Evolutionary conservation across 2,888 invertebrate genomes (phyloP).

Genomic region (Acholoe squamosa): DNA sequence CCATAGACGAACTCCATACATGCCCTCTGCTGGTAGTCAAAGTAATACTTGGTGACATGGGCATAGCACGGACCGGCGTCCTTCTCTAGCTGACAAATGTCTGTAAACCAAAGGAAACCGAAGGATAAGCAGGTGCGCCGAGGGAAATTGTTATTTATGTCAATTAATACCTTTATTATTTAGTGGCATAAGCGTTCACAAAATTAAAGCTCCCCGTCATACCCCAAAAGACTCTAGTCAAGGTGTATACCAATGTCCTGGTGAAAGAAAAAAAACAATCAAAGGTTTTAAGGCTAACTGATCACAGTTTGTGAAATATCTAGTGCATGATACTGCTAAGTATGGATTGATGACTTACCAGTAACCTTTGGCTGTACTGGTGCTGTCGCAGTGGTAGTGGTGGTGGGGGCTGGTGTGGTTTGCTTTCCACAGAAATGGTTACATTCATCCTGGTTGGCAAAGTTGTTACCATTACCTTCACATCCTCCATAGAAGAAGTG

Average conservation of each 20-base stretch:
- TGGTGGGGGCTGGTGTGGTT: background rate
- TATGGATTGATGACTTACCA: too few relatives aligned
- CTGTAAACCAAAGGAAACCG: slow-evolving; percentile 4
- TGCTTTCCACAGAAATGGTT: slow-evolving; percentile 26
- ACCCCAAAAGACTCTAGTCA: too few relatives aligned
- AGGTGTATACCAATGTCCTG: too few relatives aligned
- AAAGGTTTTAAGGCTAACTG: too few relatives aligned
- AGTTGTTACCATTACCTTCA: slow-evolving; percentile 92
- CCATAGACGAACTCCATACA: slow-evolving; percentile 92
- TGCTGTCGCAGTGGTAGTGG: background rate
- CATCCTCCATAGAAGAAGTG: slow-evolving; percentile 94
- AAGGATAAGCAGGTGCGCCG: too few relatives aligned
- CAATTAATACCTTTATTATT: too few relatives aligned
- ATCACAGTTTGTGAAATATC: too few relatives aligned
- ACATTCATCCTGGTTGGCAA: slow-evolving; percentile 83
- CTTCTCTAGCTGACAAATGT: slow-evolving; percentile 49
- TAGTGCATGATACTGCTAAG: too few relatives aligned
- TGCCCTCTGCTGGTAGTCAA: slow-evolving; percentile 87
- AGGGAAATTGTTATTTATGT: too few relatives aligned
- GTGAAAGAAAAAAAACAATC: too few relatives aligned
- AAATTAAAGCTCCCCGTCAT: too few relatives aligned
- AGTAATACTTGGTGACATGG: slow-evolving; percentile 89
- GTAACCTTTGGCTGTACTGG: background rate
- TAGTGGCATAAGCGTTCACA: too few relatives aligned
- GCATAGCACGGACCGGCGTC: slow-evolving; percentile 88